Conservation (phyloP, 2,888 invertebrate species). For the Ormyrus nitidulus region DNA sequence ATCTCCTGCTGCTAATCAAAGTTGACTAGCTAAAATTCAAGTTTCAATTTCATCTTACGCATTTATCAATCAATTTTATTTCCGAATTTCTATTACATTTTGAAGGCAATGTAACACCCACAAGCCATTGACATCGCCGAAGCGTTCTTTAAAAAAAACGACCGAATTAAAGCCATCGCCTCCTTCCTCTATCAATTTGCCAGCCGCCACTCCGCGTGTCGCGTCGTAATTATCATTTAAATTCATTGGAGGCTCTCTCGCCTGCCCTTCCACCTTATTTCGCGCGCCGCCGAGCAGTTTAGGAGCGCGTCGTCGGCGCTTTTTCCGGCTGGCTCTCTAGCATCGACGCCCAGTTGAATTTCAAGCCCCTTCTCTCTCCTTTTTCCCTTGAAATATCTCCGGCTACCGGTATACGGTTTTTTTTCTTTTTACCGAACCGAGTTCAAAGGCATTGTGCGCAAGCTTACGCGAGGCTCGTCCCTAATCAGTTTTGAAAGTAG, state of each 20-base stretch:
- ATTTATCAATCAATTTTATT: too few relatives aligned
- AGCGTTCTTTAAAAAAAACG: too few relatives aligned
- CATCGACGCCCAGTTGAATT: slow-evolving; percentile 39
- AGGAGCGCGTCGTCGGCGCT: background rate
- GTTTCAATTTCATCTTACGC: too few relatives aligned
- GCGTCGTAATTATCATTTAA: slow-evolving; percentile 49
- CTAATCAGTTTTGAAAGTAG: too few relatives aligned
- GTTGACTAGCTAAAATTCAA: too few relatives aligned
- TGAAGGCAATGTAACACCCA: too few relatives aligned
- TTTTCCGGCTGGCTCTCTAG: background rate
- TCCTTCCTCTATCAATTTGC: background rate
- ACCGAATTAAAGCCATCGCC: too few relatives aligned
- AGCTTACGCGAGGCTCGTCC: too few relatives aligned
- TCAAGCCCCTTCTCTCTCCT: slow-evolving; percentile 20
- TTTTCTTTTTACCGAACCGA: background rate
- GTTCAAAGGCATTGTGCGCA: slow-evolving; percentile 21
- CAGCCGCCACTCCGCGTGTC: background rate
- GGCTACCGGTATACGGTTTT: background rate
- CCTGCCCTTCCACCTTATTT: slow-evolving; percentile 33
- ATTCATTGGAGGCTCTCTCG: slow-evolving; percentile 20
- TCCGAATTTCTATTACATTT: too few relatives aligned
- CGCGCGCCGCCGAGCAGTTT: slow-evolving; percentile 36
- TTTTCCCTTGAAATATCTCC: background rate
- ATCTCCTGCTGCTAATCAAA: too few relatives aligned
- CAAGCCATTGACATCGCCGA: too few relatives aligned